Evolutionary conservation across 2,888 invertebrate species (phyloP).

Genomic region (Volucella inflata): DNA sequence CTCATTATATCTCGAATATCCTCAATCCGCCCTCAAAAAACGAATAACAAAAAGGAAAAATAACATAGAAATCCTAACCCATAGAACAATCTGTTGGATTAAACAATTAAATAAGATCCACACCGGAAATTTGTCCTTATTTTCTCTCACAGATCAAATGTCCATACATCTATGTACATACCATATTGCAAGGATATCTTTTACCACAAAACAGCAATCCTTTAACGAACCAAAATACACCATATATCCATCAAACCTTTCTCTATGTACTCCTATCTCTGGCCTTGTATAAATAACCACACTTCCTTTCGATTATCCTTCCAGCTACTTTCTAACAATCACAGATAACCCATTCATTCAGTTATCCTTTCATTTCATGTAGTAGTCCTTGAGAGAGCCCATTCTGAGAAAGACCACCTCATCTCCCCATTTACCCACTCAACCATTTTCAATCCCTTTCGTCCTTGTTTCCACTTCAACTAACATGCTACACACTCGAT

Average conservation of each 20-base stretch:
- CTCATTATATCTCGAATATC: constrained; percentile 17
- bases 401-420: no score
- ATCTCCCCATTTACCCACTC: no score
- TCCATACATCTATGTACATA: neutral
- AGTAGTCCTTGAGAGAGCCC: no score
- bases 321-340: constrained; percentile 66
- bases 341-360: constrained; percentile 63
- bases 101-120: constrained; percentile 51
- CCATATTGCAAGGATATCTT: constrained; percentile 3
- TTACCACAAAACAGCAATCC: constrained; percentile 48
- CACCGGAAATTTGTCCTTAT: constrained; percentile 59
- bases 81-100: constrained; percentile 29
- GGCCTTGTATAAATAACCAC: constrained; percentile 46
- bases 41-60: neutral
- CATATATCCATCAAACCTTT: constrained; percentile 38
- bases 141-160: constrained; percentile 3
- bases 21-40: neutral
- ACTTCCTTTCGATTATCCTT: constrained; percentile 57
- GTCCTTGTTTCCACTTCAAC: constrained; percentile 4
- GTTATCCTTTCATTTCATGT: constrained; percentile 49
- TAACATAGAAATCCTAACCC: neutral
- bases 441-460: constrained; percentile 1
- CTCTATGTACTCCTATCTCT: neutral
- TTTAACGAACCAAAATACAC: constrained; percentile 49
- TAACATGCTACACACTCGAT: constrained; percentile 53